phyloP scores from a whole-genome alignment of 2,113 vertebrate genomes.

The Sylvietta virens region DNA sequence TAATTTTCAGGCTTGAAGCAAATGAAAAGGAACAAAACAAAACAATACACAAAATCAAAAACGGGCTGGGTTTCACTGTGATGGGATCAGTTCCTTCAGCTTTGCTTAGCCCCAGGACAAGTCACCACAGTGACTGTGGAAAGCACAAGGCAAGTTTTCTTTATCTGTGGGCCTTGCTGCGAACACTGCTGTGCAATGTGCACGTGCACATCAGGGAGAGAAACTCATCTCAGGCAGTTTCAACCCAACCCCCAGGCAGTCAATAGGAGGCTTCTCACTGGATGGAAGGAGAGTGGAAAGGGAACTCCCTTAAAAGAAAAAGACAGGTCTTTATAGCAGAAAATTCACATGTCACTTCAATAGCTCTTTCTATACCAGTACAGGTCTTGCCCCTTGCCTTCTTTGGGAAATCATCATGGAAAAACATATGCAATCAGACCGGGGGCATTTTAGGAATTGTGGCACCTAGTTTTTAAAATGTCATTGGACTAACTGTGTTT shows the following conservation, averaged over 20 bases:
- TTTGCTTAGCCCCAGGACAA: background rate
- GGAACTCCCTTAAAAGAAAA: background rate
- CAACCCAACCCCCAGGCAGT: background rate
- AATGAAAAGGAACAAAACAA: background rate
- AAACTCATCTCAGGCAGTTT: accelerated
- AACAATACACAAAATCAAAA: background rate
- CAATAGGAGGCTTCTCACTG: background rate
- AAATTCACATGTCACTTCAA: background rate
- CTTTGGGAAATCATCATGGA: background rate
- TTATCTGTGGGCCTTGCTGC: background rate
- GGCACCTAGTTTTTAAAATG: background rate
- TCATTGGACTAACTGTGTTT: background rate
- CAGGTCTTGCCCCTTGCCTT: background rate
- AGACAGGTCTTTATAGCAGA: background rate
- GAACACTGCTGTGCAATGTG: background rate
- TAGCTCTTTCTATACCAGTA: background rate
- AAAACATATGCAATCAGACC: background rate
- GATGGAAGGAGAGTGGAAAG: background rate
- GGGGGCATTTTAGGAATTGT: background rate
- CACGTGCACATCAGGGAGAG: accelerated
- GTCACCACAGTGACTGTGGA: background rate
- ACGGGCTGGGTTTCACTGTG: background rate
- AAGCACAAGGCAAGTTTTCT: background rate
- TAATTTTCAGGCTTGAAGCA: background rate
- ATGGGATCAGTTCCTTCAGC: background rate